phyloP scores from a whole-genome alignment of 2,888 invertebrate species.

The Alitta virens region DNA sequence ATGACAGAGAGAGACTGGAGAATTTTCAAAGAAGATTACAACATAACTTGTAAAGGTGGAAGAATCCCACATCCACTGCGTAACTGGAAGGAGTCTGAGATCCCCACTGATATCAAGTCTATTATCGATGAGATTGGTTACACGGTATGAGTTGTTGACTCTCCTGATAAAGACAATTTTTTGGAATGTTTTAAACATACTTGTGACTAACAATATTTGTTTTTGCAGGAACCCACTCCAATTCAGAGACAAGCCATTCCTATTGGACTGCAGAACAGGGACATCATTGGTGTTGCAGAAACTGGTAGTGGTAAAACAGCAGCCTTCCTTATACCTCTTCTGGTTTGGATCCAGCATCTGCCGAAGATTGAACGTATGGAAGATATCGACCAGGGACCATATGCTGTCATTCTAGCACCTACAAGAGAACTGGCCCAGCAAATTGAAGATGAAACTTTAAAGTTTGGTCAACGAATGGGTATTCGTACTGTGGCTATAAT shows the following conservation, averaged over 20 bases:
- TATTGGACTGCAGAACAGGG: slow-evolving; percentile 74
- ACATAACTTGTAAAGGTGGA: slow-evolving; percentile 96
- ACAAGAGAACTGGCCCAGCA: slow-evolving; percentile 99
- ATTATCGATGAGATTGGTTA: slow-evolving; percentile 94
- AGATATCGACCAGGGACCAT: slow-evolving; percentile 75
- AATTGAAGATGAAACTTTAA: slow-evolving; percentile 97
- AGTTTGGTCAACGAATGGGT: slow-evolving; percentile 75
- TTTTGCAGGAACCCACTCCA: slow-evolving; percentile 84
- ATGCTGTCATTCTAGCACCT: slow-evolving; percentile 97
- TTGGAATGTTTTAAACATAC: too few species aligned
- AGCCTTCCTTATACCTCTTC: slow-evolving; percentile 93
- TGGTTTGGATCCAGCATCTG: slow-evolving; percentile 96
- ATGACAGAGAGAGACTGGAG: slow-evolving; percentile 99
- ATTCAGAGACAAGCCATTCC: slow-evolving; percentile 99
- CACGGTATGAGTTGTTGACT: slow-evolving; percentile 1
- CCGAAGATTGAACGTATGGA: slow-evolving; percentile 81
- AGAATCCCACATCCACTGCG: slow-evolving; percentile 94
- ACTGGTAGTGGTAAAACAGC: slow-evolving; percentile 99
- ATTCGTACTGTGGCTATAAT: slow-evolving; percentile 56
- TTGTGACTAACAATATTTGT: too few species aligned
- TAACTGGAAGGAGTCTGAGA: slow-evolving; percentile 89
- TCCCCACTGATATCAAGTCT: slow-evolving; percentile 86
- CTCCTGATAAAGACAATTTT: too few species aligned
- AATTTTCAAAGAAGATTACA: slow-evolving; percentile 98
- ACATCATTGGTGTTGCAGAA: slow-evolving; percentile 99